A percentile compares a stretch with the other conserved stretches of the same genome.
These are phyloP conservation scores for Eristalis intricaria DNA, from an alignment of 2,888 invertebrate genomes.

Conservation along the genomic window DNA sequence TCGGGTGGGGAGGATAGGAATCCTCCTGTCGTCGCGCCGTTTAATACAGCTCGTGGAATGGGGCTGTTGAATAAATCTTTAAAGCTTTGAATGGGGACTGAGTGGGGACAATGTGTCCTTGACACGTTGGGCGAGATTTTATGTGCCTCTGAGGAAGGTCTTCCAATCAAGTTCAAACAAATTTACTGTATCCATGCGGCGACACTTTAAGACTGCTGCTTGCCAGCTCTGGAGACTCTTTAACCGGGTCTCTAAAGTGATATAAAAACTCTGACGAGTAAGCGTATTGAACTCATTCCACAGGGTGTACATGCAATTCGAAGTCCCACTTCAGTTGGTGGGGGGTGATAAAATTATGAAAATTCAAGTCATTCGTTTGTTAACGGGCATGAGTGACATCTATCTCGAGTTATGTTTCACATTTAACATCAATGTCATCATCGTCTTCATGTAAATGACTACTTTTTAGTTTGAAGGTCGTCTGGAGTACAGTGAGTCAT, in stretches of 20 bases:
- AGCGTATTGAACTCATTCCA: background rate
- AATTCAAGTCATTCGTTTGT: no score
- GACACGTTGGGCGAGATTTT: background rate
- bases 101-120: background rate
- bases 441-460: no score
- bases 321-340: background rate
- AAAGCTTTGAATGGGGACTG: background rate
- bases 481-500: no score
- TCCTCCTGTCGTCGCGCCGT: background rate
- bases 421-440: no score
- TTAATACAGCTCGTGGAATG: background rate
- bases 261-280: background rate
- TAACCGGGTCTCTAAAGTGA: background rate
- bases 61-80: background rate
- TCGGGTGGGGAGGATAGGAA: background rate
- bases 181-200: background rate
- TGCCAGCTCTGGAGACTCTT: background rate
- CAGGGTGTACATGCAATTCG: background rate
- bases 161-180: background rate
- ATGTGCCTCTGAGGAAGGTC: background rate
- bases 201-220: background rate
- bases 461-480: no score
- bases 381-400: no score
- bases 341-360: background rate
- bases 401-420: no score